A percentile compares a stretch with the other conserved stretches of the same genome.
Conservation (phyloP, 2,113 vertebrate species). For the Fukomys damarensis region DNA sequence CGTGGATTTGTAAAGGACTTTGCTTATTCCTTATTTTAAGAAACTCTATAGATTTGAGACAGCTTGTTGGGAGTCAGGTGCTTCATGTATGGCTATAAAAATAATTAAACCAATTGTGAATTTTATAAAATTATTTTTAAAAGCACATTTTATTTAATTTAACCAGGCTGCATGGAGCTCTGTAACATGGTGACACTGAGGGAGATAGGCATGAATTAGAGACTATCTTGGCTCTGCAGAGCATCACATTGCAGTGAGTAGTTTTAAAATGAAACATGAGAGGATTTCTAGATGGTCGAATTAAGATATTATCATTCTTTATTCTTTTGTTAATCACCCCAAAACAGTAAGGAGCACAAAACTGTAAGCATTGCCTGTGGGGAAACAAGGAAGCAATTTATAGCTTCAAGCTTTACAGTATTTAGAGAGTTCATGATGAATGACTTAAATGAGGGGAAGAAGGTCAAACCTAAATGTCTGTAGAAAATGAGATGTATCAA, state of each 20-base stretch:
- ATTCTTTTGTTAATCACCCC: neutral
- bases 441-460: neutral
- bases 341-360: neutral
- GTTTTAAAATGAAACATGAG: neutral
- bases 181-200: neutral
- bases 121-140: slow-evolving; percentile 23
- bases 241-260: neutral
- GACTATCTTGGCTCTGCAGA: neutral
- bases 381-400: neutral
- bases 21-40: slow-evolving; percentile 18
- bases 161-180: neutral
- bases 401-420: neutral
- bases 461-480: neutral
- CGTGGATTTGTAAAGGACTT: slow-evolving; percentile 25
- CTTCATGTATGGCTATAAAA: slow-evolving; percentile 12
- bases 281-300: slow-evolving; percentile 22
- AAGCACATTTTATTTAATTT: slow-evolving; percentile 4
- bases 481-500: neutral
- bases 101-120: slow-evolving; percentile 3
- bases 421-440: neutral
- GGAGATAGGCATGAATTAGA: neutral
- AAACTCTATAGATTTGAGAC: slow-evolving; percentile 34
- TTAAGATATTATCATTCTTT: neutral
- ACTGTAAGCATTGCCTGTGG: neutral
- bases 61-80: slow-evolving; percentile 2